These are phyloP conservation scores for Leptopilina syphax DNA, from an alignment of 2,888 invertebrate genomes.

Conservation along the genomic window DNA sequence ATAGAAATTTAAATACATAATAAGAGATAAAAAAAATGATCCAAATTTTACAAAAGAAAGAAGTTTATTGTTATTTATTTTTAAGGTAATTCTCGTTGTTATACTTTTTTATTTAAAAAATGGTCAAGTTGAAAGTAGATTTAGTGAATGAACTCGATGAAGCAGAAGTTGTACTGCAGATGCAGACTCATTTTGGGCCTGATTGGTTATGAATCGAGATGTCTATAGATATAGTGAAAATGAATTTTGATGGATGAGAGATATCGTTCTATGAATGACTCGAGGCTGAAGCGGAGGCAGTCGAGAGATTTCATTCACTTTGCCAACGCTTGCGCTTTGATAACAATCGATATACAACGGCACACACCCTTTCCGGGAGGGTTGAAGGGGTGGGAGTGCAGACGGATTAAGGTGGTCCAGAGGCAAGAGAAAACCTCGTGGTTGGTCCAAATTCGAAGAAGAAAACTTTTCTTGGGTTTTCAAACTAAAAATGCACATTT, in stretches of 20 bases:
- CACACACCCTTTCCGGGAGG: slow-evolving; percentile 51
- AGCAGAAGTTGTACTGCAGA: slow-evolving; percentile 2
- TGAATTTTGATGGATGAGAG: slow-evolving; percentile 48
- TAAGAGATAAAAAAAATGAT: no score
- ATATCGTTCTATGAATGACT: slow-evolving; percentile 67
- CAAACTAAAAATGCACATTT: no score
- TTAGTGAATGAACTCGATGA: background rate
- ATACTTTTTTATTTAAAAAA: no score
- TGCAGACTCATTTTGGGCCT: slow-evolving; percentile 32
- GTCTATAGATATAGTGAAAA: slow-evolving; percentile 45
- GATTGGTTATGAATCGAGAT: slow-evolving; percentile 41
- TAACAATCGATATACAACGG: slow-evolving; percentile 67
- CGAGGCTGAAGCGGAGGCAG: slow-evolving; percentile 59
- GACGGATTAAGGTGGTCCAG: slow-evolving; percentile 32
- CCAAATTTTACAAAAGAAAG: no score
- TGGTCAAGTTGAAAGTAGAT: background rate
- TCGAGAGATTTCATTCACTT: slow-evolving; percentile 69
- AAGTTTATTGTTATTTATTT: no score
- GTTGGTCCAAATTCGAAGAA: slow-evolving; percentile 27
- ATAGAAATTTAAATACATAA: no score
- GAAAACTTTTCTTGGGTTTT: background rate
- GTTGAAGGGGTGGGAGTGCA: background rate
- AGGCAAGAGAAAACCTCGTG: slow-evolving; percentile 33
- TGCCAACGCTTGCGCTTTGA: slow-evolving; percentile 64
- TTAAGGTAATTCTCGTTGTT: no score